Evolutionary conservation across 2,888 invertebrate genomes (phyloP).

Genomic region (Mycalesis mineus): DNA sequence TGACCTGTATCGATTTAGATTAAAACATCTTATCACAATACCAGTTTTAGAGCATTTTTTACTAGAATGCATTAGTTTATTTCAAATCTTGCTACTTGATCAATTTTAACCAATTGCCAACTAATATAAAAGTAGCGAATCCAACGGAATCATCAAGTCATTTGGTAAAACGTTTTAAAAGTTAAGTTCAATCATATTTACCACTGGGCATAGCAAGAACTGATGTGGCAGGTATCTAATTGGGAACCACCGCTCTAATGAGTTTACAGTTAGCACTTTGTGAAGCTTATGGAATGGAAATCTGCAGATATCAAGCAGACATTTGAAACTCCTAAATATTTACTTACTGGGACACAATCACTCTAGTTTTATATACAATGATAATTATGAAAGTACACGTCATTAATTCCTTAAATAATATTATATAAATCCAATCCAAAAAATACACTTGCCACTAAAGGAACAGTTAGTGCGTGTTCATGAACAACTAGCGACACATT

Average conservation of each 20-base stretch:
- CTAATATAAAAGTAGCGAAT: too few relatives aligned
- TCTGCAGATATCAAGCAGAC: slow-evolving; percentile 58
- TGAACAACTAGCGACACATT: not conserved
- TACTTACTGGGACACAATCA: slow-evolving; percentile 58
- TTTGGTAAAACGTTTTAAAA: too few relatives aligned
- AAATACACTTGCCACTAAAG: slow-evolving; percentile 31
- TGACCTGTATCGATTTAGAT: not conserved
- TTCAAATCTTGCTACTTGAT: too few relatives aligned
- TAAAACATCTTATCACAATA: not conserved
- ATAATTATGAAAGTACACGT: slow-evolving; percentile 50
- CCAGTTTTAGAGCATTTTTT: not conserved
- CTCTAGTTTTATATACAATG: slow-evolving; percentile 70
- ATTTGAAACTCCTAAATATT: slow-evolving; percentile 58
- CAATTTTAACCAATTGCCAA: too few relatives aligned
- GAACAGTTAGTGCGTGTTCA: slow-evolving; percentile 17
- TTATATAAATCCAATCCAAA: slow-evolving; percentile 36
- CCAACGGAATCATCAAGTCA: too few relatives aligned
- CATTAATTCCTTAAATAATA: slow-evolving; percentile 47
- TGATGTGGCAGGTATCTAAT: not conserved
- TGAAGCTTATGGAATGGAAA: slow-evolving; percentile 69
- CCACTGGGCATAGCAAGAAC: not conserved
- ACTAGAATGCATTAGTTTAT: too few relatives aligned
- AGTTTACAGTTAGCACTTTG: slow-evolving; percentile 50
- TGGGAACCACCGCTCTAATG: slow-evolving; percentile 30
- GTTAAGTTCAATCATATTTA: not conserved